phyloP scores from a whole-genome alignment of 2,888 invertebrate species.

The Lycophotia porphyrea region DNA sequence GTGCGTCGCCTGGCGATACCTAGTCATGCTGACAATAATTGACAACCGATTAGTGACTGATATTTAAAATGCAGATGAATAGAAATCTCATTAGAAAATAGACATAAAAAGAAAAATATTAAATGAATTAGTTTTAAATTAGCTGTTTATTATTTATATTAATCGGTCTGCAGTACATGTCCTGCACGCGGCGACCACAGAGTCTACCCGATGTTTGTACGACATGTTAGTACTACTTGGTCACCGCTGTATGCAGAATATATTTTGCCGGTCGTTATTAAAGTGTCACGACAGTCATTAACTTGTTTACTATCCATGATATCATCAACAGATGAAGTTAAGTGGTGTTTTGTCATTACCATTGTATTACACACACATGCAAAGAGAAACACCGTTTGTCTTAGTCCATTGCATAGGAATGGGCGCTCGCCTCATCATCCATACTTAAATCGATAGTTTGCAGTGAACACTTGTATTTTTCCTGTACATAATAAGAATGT shows the following conservation, averaged over 20 bases:
- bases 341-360: constrained; percentile 64
- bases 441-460: constrained; percentile 62
- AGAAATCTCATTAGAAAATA: constrained; percentile 87
- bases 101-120: constrained; percentile 80
- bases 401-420: constrained; percentile 51
- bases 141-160: constrained; percentile 85
- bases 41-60: constrained; percentile 80
- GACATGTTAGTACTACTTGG: constrained; percentile 26
- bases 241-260: constrained; percentile 51
- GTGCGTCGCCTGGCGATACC: constrained; percentile 51
- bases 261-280: constrained; percentile 52
- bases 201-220: constrained; percentile 35
- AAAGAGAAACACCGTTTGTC: constrained; percentile 57
- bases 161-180: constrained; percentile 71
- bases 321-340: constrained; percentile 64
- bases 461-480: constrained; percentile 68
- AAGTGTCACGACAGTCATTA: constrained; percentile 69
- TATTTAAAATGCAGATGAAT: constrained; percentile 81
- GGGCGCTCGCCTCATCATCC: constrained; percentile 43
- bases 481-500: constrained; percentile 62
- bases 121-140: constrained; percentile 85
- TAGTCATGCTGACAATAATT: constrained; percentile 76
- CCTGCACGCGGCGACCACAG: constrained; percentile 63
- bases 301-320: constrained; percentile 69
- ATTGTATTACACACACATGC: constrained; percentile 62